phyloP scores from a whole-genome alignment of 2,797 vertebrate genomes.

The Ctenopoma multispine region DNA sequence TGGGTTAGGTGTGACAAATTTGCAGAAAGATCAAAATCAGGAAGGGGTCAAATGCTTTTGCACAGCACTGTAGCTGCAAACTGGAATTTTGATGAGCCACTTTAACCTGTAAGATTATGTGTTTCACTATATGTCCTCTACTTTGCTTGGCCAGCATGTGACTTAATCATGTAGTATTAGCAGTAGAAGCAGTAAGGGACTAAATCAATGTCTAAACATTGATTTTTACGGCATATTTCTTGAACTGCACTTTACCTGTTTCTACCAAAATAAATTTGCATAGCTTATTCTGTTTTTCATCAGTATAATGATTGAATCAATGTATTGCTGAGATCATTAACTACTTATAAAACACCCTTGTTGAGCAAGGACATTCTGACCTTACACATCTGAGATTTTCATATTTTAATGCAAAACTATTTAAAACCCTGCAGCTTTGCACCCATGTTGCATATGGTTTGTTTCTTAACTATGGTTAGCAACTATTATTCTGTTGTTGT shows the following conservation, averaged over 20 bases:
- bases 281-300: not conserved
- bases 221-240: not conserved
- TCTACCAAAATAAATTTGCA: not conserved
- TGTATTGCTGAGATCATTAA: not conserved
- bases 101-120: constrained; percentile 2
- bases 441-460: not conserved
- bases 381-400: not conserved
- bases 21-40: too few species aligned
- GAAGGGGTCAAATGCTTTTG: too few species aligned
- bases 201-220: not conserved
- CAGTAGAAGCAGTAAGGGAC: not conserved
- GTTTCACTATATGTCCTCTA: not conserved
- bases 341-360: not conserved
- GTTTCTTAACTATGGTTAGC: not conserved
- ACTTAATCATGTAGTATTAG: not conserved
- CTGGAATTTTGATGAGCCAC: not conserved
- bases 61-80: not conserved
- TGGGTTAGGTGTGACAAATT: too few species aligned
- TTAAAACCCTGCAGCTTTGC: too few species aligned
- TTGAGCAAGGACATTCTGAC: not conserved
- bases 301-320: not conserved
- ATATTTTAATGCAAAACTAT: not conserved
- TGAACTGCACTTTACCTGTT: not conserved
- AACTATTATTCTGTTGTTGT: too few species aligned
- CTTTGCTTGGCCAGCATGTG: not conserved